Evolutionary conservation across 2,888 invertebrate genomes (phyloP), one percentile per base, ranked within the genome.

Genomic region (Smittia aterrima): DNA sequence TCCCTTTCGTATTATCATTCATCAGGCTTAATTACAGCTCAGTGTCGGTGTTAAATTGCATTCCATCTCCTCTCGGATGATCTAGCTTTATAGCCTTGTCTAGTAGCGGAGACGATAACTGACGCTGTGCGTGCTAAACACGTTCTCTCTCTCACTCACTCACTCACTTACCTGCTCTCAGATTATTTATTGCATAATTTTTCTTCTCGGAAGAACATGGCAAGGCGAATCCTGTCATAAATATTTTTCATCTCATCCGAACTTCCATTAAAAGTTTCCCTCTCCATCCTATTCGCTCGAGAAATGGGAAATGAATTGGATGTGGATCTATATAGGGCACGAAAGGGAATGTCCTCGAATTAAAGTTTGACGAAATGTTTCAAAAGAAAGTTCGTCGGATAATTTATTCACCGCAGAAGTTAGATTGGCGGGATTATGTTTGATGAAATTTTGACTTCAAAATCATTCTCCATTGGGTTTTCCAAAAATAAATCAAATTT

Each of bases 241-340:
- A 64, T 64, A 64, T 64, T 64, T 27, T 27, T 64, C 27, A n/a
- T 58, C 18, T 53, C 18, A n/a, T 58, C 24, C 3, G 18, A 9
- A 9, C 13, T 47, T 47, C 22, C 58, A 58, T 58, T 18, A 58
- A 22, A 58, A 58, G 6, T 58, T 58, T 58, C 9, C 20, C 13
- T 58, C 24, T 58, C 24, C 9, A 58, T 53, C 4, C 18, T 53
- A 4, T 53, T 16, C 53, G 18, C 18, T 53, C 24, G 7, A 6
- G 27, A 27, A 22, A 58, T 58, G 58, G 18, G 64, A 64, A 64
- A 64, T 64, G 64, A 64, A 27, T 64, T 27, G 25, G n/a, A 64
- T 9, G 4, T 47, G n/a, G n/a, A n/a, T n/a, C n/a, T n/a, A n/a
- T 47, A 47, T n/a, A n/a, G n/a, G 47, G 47, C 11, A 47, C 47